These are phyloP conservation scores for Meliscaeva auricollis DNA, from an alignment of 2,888 invertebrate genomes.

Conservation along the genomic window DNA sequence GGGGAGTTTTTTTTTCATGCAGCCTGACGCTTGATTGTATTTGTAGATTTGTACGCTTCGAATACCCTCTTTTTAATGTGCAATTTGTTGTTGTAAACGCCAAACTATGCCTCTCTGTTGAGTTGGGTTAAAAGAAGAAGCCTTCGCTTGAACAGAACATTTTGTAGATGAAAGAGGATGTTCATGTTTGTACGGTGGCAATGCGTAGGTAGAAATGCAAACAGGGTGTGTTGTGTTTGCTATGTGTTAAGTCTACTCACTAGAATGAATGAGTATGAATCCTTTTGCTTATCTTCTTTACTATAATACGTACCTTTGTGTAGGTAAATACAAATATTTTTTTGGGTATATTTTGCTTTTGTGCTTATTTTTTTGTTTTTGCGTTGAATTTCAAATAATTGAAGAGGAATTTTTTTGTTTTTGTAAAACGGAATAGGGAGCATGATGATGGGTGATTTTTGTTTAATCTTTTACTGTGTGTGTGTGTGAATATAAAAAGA, in stretches of 20 bases:
- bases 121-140: conserved; percentile 35
- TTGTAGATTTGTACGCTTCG: conserved; percentile 7
- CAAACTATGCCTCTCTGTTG: conserved; percentile 14
- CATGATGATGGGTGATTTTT: conserved; percentile 22
- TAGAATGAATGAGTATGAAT: conserved; percentile 30
- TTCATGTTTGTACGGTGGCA: not conserved
- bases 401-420: conserved; percentile 24
- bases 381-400: conserved; percentile 29
- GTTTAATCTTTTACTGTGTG: not conserved
- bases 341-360: conserved; percentile 24
- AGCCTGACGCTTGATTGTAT: not conserved
- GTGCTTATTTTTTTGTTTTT: conserved; percentile 39
- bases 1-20: conserved; percentile 54
- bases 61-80: conserved; percentile 42
- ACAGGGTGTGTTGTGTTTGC: conserved; percentile 43
- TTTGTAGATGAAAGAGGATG: conserved; percentile 35
- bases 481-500: conserved; percentile 17
- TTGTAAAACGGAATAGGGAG: conserved; percentile 4
- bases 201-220: conserved; percentile 19
- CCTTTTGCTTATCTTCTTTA: conserved; percentile 48
- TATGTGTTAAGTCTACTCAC: conserved; percentile 26
- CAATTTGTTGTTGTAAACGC: conserved; percentile 29
- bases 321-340: not conserved
- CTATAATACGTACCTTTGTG: too few relatives aligned
- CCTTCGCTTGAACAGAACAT: not conserved